Evolutionary conservation across 2,888 invertebrate species (phyloP), one percentile per base, ranked within the genome.

Genomic region (Acleris laterana): DNA sequence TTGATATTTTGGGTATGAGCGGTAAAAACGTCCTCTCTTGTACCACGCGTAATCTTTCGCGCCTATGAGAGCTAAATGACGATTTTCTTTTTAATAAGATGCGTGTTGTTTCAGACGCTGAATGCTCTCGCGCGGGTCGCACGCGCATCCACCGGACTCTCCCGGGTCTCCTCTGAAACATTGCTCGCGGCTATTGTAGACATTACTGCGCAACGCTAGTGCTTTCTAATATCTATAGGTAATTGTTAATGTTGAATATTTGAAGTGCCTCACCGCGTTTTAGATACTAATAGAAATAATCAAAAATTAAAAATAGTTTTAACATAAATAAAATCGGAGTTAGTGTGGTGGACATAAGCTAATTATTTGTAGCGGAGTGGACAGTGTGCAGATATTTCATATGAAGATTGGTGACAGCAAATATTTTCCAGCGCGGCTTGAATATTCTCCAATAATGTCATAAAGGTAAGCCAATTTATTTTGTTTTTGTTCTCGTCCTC

Each of bases 401-500:
- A 51, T 62, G 70, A 75, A 77, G 67, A 74, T 76, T 66, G 77
- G 78, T 77, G 72, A 75, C 69, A 75, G 79, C 74, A 76, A 62
- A 77, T 80, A 78, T 77, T 73, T 71, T 73, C 75, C 75, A 69
- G 70, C 71, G 78, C 72, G 74, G 81, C 78, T 80, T 77, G 69
- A 69, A 75, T 73, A 75, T 79, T 80, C 77, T 70, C 75, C 83
- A 75, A 84, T 75, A 76, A 89, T 89, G 90, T 79, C 83, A 80
- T 90, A 85, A 88, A 90, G 90, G 90, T 90, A 80, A 82, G 88
- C 11, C 32, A 13, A 38, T 38, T 38, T 38, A 32, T 38, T 38
- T 38, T 13, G 5, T 38, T 38, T 38, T 11, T 38, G 32, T 38
- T 73, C 38, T 48, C 5, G 38, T 17, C n/a, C 38, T 13, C 11